Evolutionary conservation across 2,113 vertebrate species (phyloP), one percentile per base, ranked within the genome.

Genomic region (Camelus bactrianus): DNA sequence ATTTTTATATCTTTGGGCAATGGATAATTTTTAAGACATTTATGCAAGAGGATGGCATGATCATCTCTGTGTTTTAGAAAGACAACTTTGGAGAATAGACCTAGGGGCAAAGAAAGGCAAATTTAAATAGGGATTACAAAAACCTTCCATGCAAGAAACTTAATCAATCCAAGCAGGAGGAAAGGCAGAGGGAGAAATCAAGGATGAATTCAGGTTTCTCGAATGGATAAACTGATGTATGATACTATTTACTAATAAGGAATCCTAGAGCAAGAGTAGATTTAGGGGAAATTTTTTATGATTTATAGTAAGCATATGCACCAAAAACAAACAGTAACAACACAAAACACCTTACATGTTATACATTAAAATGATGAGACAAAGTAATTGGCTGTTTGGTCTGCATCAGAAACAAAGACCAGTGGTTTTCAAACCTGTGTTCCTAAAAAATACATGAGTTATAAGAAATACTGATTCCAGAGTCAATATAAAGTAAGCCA

Each of bases 91-190:
- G 73, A 85, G 26, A 90, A 75, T 0, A 35, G 50, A 69, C 32
- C 52, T 9, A 77, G 30, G 11, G 15, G 19, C 76, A 46, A 48
- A 88, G 46, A 94, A 96, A 82, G 28, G 3, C 7, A 94, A 82
- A 19, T 84, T 70, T 94, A 82, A 95, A 81, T 30, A 65, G 48
- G 54, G 17, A 26, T 72, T 75, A 92, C 38, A 81, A 87, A 82
- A 42, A 60, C 50, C 24, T 75, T 60, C 32, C 54, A 67, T 46
- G 28, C 16, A 82, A 81, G 22, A 60, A 91, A 62, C 67, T 94
- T 94, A 28, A 46, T 46, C n/a, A 48, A 88, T 48, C 42, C 42
- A 19, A 90, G 46, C 62, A 2, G n/a, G 11, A 82, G 22, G 6
- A 87, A 85, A 75, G 26, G 42, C 4, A 73, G 32, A 54, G 14